phyloP scores from a whole-genome alignment of 2,888 invertebrate genomes.

The Ormyrus nitidulus region DNA sequence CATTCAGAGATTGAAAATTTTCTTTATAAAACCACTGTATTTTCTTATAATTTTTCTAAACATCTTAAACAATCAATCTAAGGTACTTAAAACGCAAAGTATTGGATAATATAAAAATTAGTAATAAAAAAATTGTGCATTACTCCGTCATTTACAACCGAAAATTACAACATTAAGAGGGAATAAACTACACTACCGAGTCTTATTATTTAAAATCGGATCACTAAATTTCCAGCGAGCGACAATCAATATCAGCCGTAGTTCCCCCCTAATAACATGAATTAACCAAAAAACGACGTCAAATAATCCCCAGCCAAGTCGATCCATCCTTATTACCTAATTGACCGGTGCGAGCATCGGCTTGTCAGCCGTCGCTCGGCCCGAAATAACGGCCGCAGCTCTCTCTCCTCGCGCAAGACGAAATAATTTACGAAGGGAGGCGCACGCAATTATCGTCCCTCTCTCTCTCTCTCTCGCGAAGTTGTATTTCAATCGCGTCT shows the following conservation, averaged over 20 bases:
- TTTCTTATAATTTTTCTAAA: no score
- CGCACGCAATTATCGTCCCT: slow-evolving; percentile 35
- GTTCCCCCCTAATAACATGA: background rate
- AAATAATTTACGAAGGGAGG: slow-evolving; percentile 38
- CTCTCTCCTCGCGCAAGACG: background rate
- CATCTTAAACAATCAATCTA: no score
- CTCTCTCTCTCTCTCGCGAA: background rate
- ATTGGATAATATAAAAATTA: no score
- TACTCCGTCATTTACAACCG: no score
- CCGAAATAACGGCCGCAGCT: background rate
- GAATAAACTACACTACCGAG: background rate
- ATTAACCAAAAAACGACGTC: slow-evolving; percentile 26
- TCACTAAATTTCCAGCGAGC: slow-evolving; percentile 23
- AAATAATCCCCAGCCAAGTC: background rate
- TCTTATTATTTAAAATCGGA: background rate
- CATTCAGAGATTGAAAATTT: no score
- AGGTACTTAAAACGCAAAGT: no score
- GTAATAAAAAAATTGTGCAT: no score
- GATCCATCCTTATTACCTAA: slow-evolving; percentile 34
- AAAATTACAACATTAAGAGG: slow-evolving; percentile 5
- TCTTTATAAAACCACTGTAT: no score
- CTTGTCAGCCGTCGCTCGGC: background rate
- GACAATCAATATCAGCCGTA: background rate
- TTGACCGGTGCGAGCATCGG: slow-evolving; percentile 24
- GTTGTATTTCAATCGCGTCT: slow-evolving; percentile 49